Conservation (phyloP, 2,888 invertebrate genomes). For the Doris montereyensis region DNA sequence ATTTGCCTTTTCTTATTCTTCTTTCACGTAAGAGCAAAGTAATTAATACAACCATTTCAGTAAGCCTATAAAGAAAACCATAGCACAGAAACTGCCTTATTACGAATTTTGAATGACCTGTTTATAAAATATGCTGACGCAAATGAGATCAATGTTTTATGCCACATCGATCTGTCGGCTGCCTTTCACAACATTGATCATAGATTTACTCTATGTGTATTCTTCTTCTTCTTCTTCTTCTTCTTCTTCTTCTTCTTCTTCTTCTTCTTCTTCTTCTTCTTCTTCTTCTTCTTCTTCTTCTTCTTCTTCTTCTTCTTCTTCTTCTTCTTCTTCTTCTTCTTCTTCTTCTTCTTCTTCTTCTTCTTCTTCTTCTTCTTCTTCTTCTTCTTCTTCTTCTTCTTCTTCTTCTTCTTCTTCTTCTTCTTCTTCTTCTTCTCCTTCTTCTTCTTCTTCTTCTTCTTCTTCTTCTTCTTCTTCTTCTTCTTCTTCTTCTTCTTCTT, state of each 20-base stretch:
- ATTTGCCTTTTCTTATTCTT: neutral
- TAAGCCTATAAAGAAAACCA: too few relatives aligned
- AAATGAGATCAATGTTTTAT: too few relatives aligned
- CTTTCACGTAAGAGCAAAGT: neutral
- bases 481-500: neutral
- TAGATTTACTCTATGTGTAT: neutral
- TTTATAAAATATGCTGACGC: too few relatives aligned
- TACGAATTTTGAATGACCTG: too few relatives aligned
- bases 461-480: neutral
- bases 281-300: neutral
- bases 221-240: neutral
- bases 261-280: neutral
- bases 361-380: neutral
- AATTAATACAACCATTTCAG: too few relatives aligned
- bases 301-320: neutral
- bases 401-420: neutral
- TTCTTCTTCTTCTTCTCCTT: neutral
- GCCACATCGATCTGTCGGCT: too few relatives aligned
- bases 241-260: neutral
- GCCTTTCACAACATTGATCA: too few relatives aligned
- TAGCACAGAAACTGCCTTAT: too few relatives aligned
- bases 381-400: neutral
- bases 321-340: neutral
- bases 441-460: neutral
- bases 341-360: neutral